Evolutionary conservation across 2,797 vertebrate genomes (phyloP).

Genomic region (Phataginus tricuspis): DNA sequence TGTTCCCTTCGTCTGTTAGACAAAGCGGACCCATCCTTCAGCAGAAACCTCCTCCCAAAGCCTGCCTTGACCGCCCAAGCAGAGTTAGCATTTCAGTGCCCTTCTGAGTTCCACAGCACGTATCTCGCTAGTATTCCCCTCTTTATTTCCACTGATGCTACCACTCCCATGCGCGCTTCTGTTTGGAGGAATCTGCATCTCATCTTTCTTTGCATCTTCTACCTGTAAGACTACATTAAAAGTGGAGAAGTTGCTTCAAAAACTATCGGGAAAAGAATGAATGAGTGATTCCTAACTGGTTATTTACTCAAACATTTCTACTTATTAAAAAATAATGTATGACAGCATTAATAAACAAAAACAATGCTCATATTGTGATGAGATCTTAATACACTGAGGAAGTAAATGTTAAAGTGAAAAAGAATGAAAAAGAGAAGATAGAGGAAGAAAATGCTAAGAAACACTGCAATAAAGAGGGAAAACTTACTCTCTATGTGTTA

Average conservation of each 20-base stretch:
- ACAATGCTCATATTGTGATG: neutral
- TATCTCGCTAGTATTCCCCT: neutral
- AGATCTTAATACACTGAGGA: neutral
- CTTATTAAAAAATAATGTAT: neutral
- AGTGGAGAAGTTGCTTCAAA: neutral
- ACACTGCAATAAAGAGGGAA: neutral
- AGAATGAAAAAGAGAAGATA: neutral
- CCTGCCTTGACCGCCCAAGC: neutral
- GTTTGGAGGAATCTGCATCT: neutral
- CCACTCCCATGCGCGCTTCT: neutral
- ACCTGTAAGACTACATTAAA: neutral
- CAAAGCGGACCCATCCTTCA: neutral
- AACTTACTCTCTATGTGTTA: neutral
- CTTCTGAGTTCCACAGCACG: neutral
- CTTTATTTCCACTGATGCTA: neutral
- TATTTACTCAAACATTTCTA: neutral
- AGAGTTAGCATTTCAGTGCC: neutral
- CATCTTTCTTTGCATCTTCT: neutral
- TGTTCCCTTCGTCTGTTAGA: neutral
- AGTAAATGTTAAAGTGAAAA: neutral
- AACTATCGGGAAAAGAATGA: neutral
- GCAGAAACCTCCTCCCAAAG: neutral
- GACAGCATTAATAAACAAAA: neutral
- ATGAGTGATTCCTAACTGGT: neutral
- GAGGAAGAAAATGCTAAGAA: neutral